These are phyloP conservation scores for Nasonovia ribisnigri DNA, from an alignment of 2,888 invertebrate genomes.

Conservation along the genomic window DNA sequence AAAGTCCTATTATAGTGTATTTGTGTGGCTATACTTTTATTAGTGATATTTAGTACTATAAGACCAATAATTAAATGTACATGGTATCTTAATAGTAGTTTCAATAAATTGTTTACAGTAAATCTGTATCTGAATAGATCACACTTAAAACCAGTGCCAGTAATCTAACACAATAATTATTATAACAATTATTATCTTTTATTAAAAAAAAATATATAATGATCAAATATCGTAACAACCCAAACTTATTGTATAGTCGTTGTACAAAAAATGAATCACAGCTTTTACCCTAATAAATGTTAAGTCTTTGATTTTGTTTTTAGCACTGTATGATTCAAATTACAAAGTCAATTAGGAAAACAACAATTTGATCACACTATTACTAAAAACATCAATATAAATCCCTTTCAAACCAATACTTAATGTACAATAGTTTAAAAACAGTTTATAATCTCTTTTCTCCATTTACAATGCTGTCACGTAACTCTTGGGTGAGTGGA, in stretches of 20 bases:
- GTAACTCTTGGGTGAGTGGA: conserved; percentile 70
- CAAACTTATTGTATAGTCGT: conserved; percentile 22
- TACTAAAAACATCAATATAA: conserved; percentile 16
- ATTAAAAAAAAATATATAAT: conserved; percentile 20
- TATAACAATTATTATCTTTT: conserved; percentile 31
- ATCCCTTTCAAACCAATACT: conserved; percentile 14
- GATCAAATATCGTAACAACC: conserved; percentile 24
- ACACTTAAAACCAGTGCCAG: neutral
- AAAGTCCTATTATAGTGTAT: neutral
- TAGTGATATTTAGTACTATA: neutral
- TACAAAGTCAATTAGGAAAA: conserved; percentile 4
- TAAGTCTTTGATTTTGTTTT: conserved; percentile 36
- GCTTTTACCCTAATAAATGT: conserved; percentile 38
- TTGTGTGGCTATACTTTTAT: neutral
- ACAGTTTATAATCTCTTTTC: conserved; percentile 75
- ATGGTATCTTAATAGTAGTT: neutral
- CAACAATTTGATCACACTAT: conserved; percentile 14
- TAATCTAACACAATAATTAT: neutral
- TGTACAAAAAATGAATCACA: conserved; percentile 44
- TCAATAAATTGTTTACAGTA: neutral
- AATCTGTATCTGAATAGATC: neutral
- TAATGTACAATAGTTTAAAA: neutral
- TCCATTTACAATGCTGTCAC: conserved; percentile 70
- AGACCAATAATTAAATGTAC: neutral
- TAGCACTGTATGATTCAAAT: neutral